phyloP scores from a whole-genome alignment of 1,140 invertebrate genomes.

The Zaprionus inermis region DNA sequence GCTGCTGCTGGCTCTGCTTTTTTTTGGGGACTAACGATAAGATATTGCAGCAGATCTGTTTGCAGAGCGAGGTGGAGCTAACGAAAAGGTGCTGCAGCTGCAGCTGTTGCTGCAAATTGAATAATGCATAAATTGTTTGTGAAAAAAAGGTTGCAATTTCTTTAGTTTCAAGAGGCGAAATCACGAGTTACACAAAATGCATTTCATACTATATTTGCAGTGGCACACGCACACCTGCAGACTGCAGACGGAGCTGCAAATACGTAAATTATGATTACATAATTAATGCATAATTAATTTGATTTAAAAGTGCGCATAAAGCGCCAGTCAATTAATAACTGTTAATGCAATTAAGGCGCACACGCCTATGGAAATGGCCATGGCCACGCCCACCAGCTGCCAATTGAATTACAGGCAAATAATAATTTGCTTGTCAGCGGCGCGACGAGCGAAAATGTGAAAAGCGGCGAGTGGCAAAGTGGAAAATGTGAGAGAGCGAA shows the following conservation, averaged over 20 bases:
- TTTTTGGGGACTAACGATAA: neutral
- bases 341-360: slow-evolving; percentile 58
- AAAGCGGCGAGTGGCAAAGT: slow-evolving; percentile 31
- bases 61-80: neutral
- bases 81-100: neutral
- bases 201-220: neutral
- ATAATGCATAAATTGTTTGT: neutral
- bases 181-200: neutral
- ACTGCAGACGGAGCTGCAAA: slow-evolving; percentile 17
- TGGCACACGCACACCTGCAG: neutral
- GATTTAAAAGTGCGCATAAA: slow-evolving; percentile 60
- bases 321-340: slow-evolving; percentile 72
- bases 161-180: neutral
- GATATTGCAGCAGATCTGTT: slow-evolving; percentile 3
- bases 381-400: slow-evolving; percentile 16
- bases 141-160: neutral
- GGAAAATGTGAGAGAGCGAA: no score
- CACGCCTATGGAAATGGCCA: slow-evolving; percentile 27
- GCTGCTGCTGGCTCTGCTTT: neutral
- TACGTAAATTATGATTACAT: slow-evolving; percentile 57
- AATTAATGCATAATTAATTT: slow-evolving; percentile 69
- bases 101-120: neutral
- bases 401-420: slow-evolving; percentile 60
- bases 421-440: slow-evolving; percentile 7
- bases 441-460: slow-evolving; percentile 25